Conservation (phyloP, 2,797 vertebrate genomes). For the Menidia menidia region DNA sequence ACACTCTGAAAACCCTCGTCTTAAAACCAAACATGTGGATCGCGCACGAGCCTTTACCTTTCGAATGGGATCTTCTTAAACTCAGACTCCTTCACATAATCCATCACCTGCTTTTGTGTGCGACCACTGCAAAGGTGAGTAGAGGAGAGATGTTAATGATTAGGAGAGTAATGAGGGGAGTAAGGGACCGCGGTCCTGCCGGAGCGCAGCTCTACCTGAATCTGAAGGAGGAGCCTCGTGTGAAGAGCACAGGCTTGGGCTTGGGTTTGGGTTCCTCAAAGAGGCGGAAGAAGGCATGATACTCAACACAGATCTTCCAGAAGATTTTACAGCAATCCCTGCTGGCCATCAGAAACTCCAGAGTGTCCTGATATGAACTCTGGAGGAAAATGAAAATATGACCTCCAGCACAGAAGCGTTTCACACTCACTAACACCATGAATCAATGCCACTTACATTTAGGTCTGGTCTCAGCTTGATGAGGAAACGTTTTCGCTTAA, state of each 20-base stretch:
- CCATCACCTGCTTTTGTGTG: slow-evolving; percentile 98
- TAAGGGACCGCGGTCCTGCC: slow-evolving; percentile 3
- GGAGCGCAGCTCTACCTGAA: slow-evolving; percentile 87
- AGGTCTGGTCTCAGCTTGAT: slow-evolving; percentile 94
- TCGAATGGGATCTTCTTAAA: slow-evolving; percentile 98
- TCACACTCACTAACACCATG: not conserved
- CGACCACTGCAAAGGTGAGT: slow-evolving; percentile 86
- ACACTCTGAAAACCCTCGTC: not conserved
- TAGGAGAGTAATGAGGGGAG: slow-evolving; percentile 23
- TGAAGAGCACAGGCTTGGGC: slow-evolving; percentile 95
- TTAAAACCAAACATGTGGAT: slow-evolving; percentile 23
- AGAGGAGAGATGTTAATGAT: slow-evolving; percentile 51
- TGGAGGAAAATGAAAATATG: slow-evolving; percentile 48
- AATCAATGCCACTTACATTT: slow-evolving; percentile 86
- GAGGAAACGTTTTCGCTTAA: slow-evolving; percentile 98
- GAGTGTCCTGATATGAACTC: slow-evolving; percentile 93
- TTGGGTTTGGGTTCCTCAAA: slow-evolving; percentile 98
- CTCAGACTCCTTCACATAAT: slow-evolving; percentile 95
- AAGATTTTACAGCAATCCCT: slow-evolving; percentile 98
- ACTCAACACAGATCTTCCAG: slow-evolving; percentile 99
- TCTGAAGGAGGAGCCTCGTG: slow-evolving; percentile 96
- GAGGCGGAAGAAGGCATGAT: slow-evolving; percentile 98
- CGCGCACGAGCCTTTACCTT: slow-evolving; percentile 83
- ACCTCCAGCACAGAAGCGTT: not conserved
- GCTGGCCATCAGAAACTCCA: slow-evolving; percentile 97